Percentiles rank a stretch among this genome's conserved stretches.
These are phyloP conservation scores for Chromobotia macracanthus DNA, from an alignment of 2,797 vertebrate species.

Conservation along the genomic window DNA sequence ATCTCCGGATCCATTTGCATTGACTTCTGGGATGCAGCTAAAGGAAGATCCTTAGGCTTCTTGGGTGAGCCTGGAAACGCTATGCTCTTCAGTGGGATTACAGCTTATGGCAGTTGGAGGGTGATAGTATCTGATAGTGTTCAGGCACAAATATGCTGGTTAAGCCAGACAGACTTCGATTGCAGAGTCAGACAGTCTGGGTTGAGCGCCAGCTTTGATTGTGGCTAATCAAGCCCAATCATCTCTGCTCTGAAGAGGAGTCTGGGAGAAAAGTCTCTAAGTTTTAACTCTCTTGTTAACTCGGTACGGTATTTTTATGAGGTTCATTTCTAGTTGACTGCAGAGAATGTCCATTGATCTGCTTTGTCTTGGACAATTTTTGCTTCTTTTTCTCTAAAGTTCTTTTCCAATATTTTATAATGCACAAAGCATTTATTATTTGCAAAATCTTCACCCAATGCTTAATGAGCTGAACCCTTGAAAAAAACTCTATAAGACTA, in stretches of 20 bases:
- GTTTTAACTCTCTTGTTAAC: conserved; percentile 47
- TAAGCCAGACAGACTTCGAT: conserved; percentile 57
- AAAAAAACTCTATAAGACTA: not conserved
- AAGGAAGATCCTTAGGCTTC: conserved; percentile 25
- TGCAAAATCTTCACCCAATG: not conserved
- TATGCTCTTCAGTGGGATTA: conserved; percentile 28
- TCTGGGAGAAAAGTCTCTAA: conserved; percentile 53
- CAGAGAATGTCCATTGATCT: conserved; percentile 24
- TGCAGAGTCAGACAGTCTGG: conserved; percentile 56
- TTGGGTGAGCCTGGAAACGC: not conserved
- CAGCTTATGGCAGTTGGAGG: conserved; percentile 20
- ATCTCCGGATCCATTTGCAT: not conserved
- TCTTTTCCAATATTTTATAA: not conserved
- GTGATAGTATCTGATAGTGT: conserved; percentile 48
- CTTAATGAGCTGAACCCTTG: not conserved
- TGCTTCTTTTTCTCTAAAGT: no score
- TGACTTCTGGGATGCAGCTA: not conserved
- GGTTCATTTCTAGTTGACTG: conserved; percentile 44
- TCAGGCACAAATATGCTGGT: conserved; percentile 49
- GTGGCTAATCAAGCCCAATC: conserved; percentile 62
- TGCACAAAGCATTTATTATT: not conserved
- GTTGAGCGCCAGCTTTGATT: conserved; percentile 54
- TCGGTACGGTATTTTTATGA: conserved; percentile 32
- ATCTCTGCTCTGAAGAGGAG: conserved; percentile 51
- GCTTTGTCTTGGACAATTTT: not conserved